phyloP scores from a whole-genome alignment of 2,113 vertebrate genomes.

The Boulengeromyrus knoepffleri region DNA sequence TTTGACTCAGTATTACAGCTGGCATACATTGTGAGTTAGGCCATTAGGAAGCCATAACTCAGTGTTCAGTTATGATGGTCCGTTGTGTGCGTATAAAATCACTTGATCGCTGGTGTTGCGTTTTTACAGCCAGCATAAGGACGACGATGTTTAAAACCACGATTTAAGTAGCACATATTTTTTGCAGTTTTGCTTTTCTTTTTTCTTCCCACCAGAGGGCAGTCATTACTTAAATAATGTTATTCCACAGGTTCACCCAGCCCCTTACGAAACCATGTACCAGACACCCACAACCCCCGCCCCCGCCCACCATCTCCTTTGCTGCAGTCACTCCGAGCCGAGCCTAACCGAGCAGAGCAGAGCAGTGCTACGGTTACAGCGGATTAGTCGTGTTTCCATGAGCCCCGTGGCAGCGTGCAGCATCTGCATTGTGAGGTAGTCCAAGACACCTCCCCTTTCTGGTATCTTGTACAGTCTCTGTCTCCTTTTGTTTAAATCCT shows the following conservation, averaged over 20 bases:
- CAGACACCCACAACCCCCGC: not conserved
- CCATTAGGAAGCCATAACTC: not conserved
- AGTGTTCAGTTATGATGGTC: not conserved
- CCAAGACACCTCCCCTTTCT: not conserved
- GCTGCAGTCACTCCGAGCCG: slow-evolving; percentile 22
- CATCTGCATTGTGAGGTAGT: not conserved
- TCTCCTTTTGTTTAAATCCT: not conserved
- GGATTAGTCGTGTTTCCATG: slow-evolving; percentile 22
- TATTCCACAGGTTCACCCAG: not conserved
- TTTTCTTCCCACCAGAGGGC: slow-evolving; percentile 16
- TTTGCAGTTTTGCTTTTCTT: slow-evolving; percentile 42
- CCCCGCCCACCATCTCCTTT: not conserved
- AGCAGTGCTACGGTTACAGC: not conserved
- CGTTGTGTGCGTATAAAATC: not conserved
- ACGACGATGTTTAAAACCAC: not conserved
- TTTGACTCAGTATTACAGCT: not conserved
- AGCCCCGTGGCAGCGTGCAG: not conserved
- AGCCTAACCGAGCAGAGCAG: not conserved
- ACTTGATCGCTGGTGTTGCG: not conserved
- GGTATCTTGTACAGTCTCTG: not conserved
- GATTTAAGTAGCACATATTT: not conserved
- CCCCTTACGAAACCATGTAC: not conserved
- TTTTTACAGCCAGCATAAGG: not conserved
- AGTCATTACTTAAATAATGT: not conserved
- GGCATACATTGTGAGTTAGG: not conserved